Base-by-base conservation (phyloP, 53 echinoderm and acorn worm species). In the Holothuria scabra region DNA sequence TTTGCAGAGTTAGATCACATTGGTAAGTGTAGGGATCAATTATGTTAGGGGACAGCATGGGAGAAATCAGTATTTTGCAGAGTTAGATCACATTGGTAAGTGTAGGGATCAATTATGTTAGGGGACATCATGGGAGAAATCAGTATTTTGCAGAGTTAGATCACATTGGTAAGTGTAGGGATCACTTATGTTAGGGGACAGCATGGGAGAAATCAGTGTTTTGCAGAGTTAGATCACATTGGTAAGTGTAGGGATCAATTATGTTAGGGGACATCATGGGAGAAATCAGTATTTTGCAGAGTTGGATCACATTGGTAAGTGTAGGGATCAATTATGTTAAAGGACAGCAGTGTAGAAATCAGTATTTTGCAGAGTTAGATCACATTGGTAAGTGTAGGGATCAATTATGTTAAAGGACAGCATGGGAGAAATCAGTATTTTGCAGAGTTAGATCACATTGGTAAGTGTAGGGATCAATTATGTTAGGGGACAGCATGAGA, bases 261-360 rank as follows among this genome's bases (percentile, higher is more conserved):
- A 96, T 84, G 68, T 76, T 16, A 89, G 90, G 48, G 96, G 96
- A 26, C 85, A 88, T 32, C 63, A 85, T 21, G 90, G 83, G 57
- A 87, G 96, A 52, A 93, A 96, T 83, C 91, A 95, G 41, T 96
- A 93, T 80, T 93, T 96, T 74, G 96, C 96, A 13, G 96, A 96
- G 71, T 78, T 96, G n/a, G 96, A 96, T 79, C 89, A 89, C 57
- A 93, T 96, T 13, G 95, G 93, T 93, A 8, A 83, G 88, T n/a
- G n/a, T n/a, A n/a, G n/a, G n/a, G n/a, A n/a, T n/a, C n/a, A n/a
- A n/a, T n/a, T n/a, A 96, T 84, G 68, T 76, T 16, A 89, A 88
- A 56, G 96, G 96, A 26, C 85, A 88, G 44, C 63, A 85, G 24
- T 87, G 83, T 46, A 87, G 96, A 52, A 93, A 96, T 83, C 91